These are phyloP conservation scores for Calliopsis andreniformis DNA, from an alignment of 1,140 invertebrate species.

Conservation along the genomic window DNA sequence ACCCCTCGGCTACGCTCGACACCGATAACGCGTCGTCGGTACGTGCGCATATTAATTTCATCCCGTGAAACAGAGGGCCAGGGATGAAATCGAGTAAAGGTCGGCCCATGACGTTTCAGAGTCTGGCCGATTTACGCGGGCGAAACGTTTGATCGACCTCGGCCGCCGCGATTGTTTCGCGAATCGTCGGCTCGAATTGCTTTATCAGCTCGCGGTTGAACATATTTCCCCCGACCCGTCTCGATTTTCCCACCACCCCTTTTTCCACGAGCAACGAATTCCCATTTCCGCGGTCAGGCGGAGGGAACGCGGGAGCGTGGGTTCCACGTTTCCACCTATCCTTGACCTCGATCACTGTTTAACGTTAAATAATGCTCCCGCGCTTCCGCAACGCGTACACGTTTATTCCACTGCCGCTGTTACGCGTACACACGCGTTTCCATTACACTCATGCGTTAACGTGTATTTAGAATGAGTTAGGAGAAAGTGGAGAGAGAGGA, in stretches of 20 bases:
- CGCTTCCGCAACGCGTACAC: conserved; percentile 14
- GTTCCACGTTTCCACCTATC: conserved; percentile 29
- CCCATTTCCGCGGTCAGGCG: conserved; percentile 22
- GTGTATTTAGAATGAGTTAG: no score
- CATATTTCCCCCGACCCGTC: conserved; percentile 22
- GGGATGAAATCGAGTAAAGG: background rate
- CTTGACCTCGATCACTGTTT: conserved; percentile 36
- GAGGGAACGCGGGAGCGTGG: conserved; percentile 9
- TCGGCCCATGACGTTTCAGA: no score
- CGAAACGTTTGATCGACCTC: conserved; percentile 11
- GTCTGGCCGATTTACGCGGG: no score
- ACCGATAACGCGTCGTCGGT: background rate
- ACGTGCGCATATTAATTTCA: conserved; percentile 11
- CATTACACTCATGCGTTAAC: background rate
- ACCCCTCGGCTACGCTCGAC: no score
- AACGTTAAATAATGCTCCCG: conserved; percentile 35
- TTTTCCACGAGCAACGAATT: conserved; percentile 19
- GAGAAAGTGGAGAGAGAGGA: no score
- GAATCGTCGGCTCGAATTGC: conserved; percentile 26
- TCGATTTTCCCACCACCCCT: conserved; percentile 28
- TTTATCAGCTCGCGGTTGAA: conserved; percentile 41
- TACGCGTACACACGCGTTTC: no score
- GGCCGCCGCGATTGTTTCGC: conserved; percentile 41
- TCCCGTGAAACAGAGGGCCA: background rate
- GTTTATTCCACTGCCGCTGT: conserved; percentile 8